These are phyloP conservation scores for Nephrocerus scutellatus DNA, from an alignment of 2,888 invertebrate genomes.

Conservation along the genomic window DNA sequence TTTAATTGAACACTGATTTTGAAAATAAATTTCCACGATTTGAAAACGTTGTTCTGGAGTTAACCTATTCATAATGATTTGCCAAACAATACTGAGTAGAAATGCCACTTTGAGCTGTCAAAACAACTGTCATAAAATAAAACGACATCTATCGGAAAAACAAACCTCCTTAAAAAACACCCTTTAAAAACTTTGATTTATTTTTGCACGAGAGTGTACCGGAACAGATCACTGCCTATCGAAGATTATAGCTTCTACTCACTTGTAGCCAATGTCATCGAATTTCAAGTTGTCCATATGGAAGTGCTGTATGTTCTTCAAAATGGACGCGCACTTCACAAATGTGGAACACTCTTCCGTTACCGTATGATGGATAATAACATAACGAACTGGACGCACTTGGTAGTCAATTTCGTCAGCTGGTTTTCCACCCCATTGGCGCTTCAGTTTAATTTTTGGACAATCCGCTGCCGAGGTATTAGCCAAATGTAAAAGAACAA, in stretches of 20 bases:
- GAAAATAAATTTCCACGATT: no score
- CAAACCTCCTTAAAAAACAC: no score
- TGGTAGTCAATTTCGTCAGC: slow-evolving; percentile 52
- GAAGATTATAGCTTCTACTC: slow-evolving; percentile 29
- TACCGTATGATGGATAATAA: slow-evolving; percentile 55
- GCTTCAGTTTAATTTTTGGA: slow-evolving; percentile 52
- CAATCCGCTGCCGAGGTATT: slow-evolving; percentile 35
- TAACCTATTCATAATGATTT: no score
- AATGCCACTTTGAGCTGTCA: no score
- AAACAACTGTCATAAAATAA: no score
- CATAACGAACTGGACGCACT: slow-evolving; percentile 52
- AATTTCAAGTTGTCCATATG: slow-evolving; percentile 50
- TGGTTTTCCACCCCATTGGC: slow-evolving; percentile 55
- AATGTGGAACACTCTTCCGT: slow-evolving; percentile 49
- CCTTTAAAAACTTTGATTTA: background rate
- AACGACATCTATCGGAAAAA: no score
- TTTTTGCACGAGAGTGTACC: background rate
- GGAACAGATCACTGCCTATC: no score
- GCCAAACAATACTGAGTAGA: no score
- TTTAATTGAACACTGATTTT: no score
- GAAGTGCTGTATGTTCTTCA: slow-evolving; percentile 50
- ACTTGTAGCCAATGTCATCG: slow-evolving; percentile 56
- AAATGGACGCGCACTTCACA: slow-evolving; percentile 46
- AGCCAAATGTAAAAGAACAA: no score
- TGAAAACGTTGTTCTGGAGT: no score